phyloP scores from a whole-genome alignment of 2,888 invertebrate species.

The Drosophila tripunctata region DNA sequence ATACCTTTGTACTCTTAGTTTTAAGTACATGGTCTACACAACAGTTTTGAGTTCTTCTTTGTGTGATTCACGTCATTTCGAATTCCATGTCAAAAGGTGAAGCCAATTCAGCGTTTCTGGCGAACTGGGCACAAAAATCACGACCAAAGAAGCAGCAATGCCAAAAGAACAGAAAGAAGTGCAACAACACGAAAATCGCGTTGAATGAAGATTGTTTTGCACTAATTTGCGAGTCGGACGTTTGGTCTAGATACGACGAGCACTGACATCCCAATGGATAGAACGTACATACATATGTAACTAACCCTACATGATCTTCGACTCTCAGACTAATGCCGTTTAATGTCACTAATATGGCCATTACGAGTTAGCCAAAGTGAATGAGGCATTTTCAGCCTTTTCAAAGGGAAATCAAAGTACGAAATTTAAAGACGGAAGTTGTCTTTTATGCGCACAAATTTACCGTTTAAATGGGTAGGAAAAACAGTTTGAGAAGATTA shows the following conservation, averaged over 20 bases:
- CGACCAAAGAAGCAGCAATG: slow-evolving; percentile 57
- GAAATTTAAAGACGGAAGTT: slow-evolving; percentile 71
- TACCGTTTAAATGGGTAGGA: slow-evolving; percentile 46
- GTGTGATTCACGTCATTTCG: slow-evolving; percentile 76
- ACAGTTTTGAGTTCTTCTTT: slow-evolving; percentile 56
- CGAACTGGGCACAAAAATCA: slow-evolving; percentile 77
- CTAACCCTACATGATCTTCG: background rate
- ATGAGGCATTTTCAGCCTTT: slow-evolving; percentile 24
- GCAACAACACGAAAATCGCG: slow-evolving; percentile 71
- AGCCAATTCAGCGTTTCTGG: slow-evolving; percentile 74
- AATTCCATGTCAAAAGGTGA: slow-evolving; percentile 79
- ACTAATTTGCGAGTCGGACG: slow-evolving; percentile 64
- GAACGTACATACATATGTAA: no score
- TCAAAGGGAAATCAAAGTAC: slow-evolving; percentile 51
- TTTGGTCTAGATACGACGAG: slow-evolving; percentile 46
- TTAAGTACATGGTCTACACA: no score
- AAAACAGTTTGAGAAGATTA: slow-evolving; percentile 35
- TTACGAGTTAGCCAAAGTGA: slow-evolving; percentile 44
- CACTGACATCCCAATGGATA: background rate
- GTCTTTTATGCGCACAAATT: slow-evolving; percentile 57
- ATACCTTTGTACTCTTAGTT: no score
- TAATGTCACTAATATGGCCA: slow-evolving; percentile 69
- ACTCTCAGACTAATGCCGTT: slow-evolving; percentile 23
- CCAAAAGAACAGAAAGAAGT: slow-evolving; percentile 22
- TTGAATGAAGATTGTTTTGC: slow-evolving; percentile 56